A percentile compares a stretch with the other conserved stretches of the same genome.
These are phyloP conservation scores for Chloroclysta siterata DNA, from an alignment of 2,888 invertebrate species.

Conservation along the genomic window DNA sequence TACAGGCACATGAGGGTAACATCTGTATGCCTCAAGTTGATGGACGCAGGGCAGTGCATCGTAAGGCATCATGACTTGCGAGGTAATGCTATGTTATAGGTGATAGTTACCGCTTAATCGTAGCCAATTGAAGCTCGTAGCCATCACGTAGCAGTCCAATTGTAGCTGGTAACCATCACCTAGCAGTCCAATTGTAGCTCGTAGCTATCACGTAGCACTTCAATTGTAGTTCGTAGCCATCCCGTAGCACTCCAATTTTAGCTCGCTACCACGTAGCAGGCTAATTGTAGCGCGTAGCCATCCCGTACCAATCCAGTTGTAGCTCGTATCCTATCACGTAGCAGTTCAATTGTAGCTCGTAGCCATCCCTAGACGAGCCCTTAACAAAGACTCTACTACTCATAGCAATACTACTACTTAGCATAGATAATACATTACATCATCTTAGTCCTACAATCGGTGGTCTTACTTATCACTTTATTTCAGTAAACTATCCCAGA, in stretches of 20 bases:
- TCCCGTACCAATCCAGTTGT: neutral
- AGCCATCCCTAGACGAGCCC: no score
- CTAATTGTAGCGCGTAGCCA: neutral
- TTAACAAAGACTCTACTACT: no score
- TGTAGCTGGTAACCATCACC: neutral
- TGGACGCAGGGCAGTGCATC: no score
- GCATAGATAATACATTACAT: no score
- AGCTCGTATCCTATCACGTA: neutral
- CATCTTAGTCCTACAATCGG: no score
- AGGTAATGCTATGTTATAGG: no score
- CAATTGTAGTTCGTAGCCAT: neutral
- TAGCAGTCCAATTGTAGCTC: neutral
- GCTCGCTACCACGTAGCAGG: neutral
- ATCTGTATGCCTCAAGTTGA: no score
- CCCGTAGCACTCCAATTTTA: neutral
- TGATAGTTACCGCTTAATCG: no score
- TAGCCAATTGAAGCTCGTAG: neutral
- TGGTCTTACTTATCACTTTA: no score
- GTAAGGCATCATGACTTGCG: no score
- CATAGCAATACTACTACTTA: no score
- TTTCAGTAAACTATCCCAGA: constrained; percentile 82
- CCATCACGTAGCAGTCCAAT: neutral
- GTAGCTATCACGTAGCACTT: neutral
- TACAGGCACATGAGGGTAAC: no score
- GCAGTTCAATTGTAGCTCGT: neutral